phyloP scores from a whole-genome alignment of 2,888 invertebrate genomes.

The Sphaerophoria taeniata region DNA sequence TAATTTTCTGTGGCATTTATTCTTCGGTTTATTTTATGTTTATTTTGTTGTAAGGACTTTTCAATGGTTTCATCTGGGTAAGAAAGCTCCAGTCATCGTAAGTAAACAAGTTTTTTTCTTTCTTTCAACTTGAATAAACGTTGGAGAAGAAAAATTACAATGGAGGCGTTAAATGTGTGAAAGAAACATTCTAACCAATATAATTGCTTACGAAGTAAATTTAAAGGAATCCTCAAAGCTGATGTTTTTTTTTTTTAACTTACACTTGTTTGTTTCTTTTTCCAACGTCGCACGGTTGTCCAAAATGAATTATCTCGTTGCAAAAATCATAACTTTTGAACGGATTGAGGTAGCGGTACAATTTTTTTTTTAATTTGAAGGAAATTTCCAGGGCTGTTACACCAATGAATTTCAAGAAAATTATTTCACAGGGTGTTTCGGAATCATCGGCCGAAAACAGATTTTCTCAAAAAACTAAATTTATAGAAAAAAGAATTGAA shows the following conservation, averaged over 20 bases:
- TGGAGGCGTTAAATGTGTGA: conserved; percentile 4
- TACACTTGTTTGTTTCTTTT: neutral
- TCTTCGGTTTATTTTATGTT: neutral
- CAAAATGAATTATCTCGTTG: no score
- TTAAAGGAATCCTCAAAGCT: conserved; percentile 13
- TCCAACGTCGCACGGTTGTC: no score
- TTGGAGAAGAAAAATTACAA: neutral
- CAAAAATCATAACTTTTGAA: no score
- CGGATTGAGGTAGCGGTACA: no score
- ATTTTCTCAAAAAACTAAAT: no score
- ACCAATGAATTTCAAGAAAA: no score
- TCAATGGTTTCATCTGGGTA: neutral
- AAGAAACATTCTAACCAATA: conserved; percentile 5
- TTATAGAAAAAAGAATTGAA: no score
- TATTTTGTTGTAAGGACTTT: conserved; percentile 7
- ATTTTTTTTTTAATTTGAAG: no score
- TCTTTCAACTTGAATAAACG: neutral
- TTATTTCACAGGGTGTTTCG: no score
- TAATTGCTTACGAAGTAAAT: neutral
- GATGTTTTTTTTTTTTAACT: neutral
- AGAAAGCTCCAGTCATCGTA: conserved; percentile 15
- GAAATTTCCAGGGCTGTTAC: no score
- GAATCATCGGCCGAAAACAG: no score
- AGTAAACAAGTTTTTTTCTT: conserved; percentile 14
- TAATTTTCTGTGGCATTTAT: conserved; percentile 23